Evolutionary conservation across 2,113 vertebrate species (phyloP).

Genomic region (Marcusenius ussheri): DNA sequence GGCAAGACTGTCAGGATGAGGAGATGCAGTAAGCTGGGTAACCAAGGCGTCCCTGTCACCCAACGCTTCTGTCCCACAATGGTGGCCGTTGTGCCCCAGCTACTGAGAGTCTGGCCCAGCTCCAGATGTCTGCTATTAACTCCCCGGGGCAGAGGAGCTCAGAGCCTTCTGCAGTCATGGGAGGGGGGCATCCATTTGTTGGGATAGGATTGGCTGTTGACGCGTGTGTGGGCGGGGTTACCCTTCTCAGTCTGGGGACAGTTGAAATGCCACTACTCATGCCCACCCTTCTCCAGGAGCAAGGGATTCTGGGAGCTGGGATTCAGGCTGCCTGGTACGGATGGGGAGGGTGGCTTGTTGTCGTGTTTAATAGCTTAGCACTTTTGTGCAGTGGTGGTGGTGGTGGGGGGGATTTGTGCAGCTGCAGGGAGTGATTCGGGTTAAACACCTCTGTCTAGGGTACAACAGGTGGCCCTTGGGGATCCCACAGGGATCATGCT

Average conservation of each 20-base stretch:
- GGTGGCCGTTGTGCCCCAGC: slow-evolving; percentile 47
- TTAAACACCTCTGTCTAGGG: not conserved
- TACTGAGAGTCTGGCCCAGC: slow-evolving; percentile 58
- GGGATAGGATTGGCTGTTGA: not conserved
- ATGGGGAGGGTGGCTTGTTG: not conserved
- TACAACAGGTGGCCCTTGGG: not conserved
- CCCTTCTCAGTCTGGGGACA: not conserved
- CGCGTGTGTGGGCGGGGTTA: not conserved
- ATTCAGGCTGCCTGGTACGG: not conserved
- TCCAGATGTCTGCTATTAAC: slow-evolving; percentile 48
- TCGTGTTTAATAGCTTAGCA: not conserved
- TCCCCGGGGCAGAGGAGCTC: slow-evolving; percentile 37
- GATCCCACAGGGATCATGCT: not conserved
- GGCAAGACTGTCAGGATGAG: not conserved
- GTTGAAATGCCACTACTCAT: not conserved
- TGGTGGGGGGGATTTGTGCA: not conserved
- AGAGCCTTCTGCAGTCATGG: slow-evolving; percentile 35
- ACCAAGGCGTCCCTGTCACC: not conserved
- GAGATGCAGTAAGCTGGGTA: not conserved
- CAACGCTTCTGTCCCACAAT: slow-evolving; percentile 48
- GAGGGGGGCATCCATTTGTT: not conserved
- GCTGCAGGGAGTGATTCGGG: not conserved
- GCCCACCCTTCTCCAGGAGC: not conserved
- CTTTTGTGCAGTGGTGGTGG: not conserved
- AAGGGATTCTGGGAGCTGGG: not conserved